These are phyloP conservation scores for Lydus trimaculatus DNA, from an alignment of 2,888 invertebrate species.

Conservation along the genomic window DNA sequence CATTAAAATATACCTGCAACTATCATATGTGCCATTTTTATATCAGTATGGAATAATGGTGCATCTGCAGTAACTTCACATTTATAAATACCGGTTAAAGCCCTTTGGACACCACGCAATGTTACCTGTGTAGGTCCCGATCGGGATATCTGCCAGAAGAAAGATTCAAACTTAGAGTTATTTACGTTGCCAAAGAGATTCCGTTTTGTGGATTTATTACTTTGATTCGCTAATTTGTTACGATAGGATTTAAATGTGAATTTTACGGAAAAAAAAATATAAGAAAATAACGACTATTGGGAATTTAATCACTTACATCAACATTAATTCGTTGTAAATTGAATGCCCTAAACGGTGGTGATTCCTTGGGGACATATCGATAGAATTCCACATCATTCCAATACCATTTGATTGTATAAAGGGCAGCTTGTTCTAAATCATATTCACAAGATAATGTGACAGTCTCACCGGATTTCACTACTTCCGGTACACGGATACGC, in stretches of 20 bases:
- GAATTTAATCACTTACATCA: conserved; percentile 63
- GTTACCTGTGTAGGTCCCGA: conserved; percentile 59
- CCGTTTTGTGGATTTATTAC: conserved; percentile 19
- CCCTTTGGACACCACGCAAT: conserved; percentile 54
- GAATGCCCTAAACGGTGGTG: conserved; percentile 63
- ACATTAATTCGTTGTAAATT: conserved; percentile 60
- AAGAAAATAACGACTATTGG: neutral
- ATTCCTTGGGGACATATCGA: conserved; percentile 64
- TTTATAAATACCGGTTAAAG: conserved; percentile 59
- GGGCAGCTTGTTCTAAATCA: conserved; percentile 63
- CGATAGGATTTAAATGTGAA: neutral
- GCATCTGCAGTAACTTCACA: conserved; percentile 62
- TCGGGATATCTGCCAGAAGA: conserved; percentile 55
- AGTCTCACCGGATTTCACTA: conserved; percentile 60
- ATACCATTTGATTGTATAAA: conserved; percentile 66
- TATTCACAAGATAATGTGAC: conserved; percentile 63
- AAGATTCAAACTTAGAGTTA: conserved; percentile 14
- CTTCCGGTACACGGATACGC: conserved; percentile 58
- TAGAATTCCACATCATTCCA: conserved; percentile 65
- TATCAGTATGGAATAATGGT: conserved; percentile 59
- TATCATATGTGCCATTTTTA: conserved; percentile 57
- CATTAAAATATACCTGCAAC: conserved; percentile 51
- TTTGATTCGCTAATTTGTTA: conserved; percentile 16
- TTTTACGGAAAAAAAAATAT: neutral
- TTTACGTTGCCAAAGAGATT: conserved; percentile 14